phyloP scores from a whole-genome alignment of 2,797 vertebrate genomes.

The Passerculus sandwichensis region DNA sequence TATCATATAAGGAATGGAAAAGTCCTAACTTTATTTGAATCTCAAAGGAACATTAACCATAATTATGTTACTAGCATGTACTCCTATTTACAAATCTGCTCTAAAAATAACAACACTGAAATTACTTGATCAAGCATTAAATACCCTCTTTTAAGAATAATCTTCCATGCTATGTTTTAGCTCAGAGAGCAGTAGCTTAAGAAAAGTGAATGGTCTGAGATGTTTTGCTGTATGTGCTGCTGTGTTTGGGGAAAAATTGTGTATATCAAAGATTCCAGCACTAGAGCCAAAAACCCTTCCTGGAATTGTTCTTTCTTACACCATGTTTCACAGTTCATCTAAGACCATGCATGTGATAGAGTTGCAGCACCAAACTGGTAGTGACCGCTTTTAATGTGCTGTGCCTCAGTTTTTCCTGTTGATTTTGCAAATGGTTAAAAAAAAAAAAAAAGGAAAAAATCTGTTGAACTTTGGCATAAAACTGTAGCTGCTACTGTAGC shows the following conservation, averaged over 20 bases:
- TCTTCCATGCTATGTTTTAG: background rate
- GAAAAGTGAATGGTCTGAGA: background rate
- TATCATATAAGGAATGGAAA: background rate
- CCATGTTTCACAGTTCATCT: background rate
- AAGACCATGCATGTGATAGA: background rate
- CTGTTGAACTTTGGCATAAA: slow-evolving; percentile 1
- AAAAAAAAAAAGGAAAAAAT: background rate
- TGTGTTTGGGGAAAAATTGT: background rate
- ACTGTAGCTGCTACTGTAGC: slow-evolving; percentile 1
- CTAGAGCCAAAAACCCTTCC: background rate
- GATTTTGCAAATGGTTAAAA: background rate
- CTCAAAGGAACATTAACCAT: background rate
- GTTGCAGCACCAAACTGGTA: background rate
- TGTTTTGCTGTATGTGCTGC: background rate
- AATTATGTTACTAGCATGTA: background rate
- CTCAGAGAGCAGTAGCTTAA: background rate
- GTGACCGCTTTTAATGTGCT: background rate
- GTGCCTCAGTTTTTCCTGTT: background rate
- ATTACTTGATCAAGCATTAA: background rate
- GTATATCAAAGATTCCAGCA: background rate
- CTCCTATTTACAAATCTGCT: background rate
- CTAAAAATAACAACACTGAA: slow-evolving; percentile 15
- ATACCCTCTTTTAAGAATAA: background rate
- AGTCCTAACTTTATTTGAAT: background rate
- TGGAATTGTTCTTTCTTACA: background rate